phyloP scores from a whole-genome alignment of 2,797 vertebrate species.

The Picus viridis region DNA sequence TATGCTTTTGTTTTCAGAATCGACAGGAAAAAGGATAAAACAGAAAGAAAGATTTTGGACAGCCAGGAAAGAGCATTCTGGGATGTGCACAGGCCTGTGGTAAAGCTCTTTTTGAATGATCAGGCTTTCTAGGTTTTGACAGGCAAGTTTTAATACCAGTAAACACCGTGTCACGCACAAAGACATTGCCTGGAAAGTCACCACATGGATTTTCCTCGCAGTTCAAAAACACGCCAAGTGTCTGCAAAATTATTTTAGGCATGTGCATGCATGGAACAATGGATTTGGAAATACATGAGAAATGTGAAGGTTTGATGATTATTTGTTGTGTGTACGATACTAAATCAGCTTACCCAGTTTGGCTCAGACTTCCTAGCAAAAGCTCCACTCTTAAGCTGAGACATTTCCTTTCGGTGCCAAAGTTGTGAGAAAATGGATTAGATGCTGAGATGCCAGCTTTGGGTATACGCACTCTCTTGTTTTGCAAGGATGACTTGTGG shows the following conservation, averaged over 20 bases:
- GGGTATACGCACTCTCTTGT: background rate
- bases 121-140: background rate
- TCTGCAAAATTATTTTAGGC: background rate
- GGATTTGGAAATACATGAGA: background rate
- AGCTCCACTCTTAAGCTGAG: background rate
- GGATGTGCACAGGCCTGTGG: constrained; percentile 97
- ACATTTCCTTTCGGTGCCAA: background rate
- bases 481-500: background rate
- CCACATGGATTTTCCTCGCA: rapidly evolving
- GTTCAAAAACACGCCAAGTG: background rate
- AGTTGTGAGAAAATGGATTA: background rate
- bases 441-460: background rate
- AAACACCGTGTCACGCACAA: background rate
- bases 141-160: background rate
- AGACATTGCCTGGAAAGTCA: background rate
- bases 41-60: constrained; percentile 95
- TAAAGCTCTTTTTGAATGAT: constrained; percentile 74
- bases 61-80: constrained; percentile 98
- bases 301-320: background rate
- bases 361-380: background rate
- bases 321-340: background rate
- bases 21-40: constrained; percentile 97
- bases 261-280: background rate
- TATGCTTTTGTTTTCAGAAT: constrained; percentile 82
- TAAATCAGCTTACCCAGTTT: constrained; percentile 2